Percentiles rank a stretch among this genome's conserved stretches.
Conservation (phyloP, 1,140 invertebrate species). For the Pseudomyrmex dendroicus region DNA sequence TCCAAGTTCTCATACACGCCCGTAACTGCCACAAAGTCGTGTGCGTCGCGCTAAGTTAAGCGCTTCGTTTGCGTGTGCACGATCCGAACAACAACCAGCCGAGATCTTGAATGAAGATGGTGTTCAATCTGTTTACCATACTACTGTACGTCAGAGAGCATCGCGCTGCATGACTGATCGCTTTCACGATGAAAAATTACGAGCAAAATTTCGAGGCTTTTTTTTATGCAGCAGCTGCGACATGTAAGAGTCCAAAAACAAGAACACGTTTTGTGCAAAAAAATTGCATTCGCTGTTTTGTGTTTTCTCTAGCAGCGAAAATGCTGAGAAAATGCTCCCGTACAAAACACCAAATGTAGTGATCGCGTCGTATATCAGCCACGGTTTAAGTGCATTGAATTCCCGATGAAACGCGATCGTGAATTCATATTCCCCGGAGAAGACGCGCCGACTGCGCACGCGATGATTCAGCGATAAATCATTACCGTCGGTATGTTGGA, state of each 20-base stretch:
- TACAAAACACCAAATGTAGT: neutral
- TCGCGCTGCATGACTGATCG: neutral
- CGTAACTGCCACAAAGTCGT: constrained; percentile 7
- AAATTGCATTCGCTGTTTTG: neutral
- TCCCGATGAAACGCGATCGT: neutral
- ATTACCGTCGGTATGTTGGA: constrained; percentile 57
- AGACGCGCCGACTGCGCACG: neutral
- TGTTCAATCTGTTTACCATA: constrained; percentile 46
- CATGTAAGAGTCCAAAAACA: too few species aligned
- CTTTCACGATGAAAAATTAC: too few species aligned
- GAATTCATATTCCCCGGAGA: neutral
- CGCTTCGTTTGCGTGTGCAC: constrained; percentile 48
- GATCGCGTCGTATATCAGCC: constrained; percentile 24
- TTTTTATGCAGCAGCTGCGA: too few species aligned
- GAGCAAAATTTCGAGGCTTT: neutral
- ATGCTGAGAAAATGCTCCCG: neutral
- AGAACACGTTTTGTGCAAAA: too few species aligned
- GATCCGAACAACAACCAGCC: constrained; percentile 20
- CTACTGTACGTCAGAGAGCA: constrained; percentile 1
- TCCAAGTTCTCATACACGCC: constrained; percentile 15
- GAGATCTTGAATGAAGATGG: constrained; percentile 50
- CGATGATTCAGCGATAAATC: constrained; percentile 49
- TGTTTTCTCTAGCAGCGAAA: neutral
- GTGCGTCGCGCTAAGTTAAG: constrained; percentile 16
- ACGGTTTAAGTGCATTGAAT: constrained; percentile 19